phyloP scores from a whole-genome alignment of 1,140 invertebrate genomes.

The Homarus americanus region DNA sequence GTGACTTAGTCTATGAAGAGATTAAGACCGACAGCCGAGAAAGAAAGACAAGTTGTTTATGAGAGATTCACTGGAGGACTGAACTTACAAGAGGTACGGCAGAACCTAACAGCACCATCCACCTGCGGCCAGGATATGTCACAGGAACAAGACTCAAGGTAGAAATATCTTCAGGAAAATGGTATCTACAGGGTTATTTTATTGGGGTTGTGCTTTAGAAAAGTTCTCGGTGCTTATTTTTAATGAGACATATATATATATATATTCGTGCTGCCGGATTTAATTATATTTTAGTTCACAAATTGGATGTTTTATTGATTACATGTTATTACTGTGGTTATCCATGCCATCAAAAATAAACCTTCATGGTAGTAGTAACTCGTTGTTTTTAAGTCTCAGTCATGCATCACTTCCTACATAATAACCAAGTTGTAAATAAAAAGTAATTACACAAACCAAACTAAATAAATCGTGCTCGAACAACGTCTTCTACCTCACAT shows the following conservation, averaged over 20 bases:
- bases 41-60: not conserved
- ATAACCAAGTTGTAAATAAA: not conserved
- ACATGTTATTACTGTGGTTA: not conserved
- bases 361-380: not conserved
- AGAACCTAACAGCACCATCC: not conserved
- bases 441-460: not conserved
- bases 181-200: not conserved
- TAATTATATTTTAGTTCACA: not conserved
- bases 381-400: not conserved
- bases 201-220: not conserved
- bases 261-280: not conserved
- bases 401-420: not conserved
- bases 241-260: not conserved
- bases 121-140: not conserved
- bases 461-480: not conserved
- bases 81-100: not conserved
- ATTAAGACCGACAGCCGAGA: not conserved
- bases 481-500: not conserved
- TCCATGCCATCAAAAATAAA: not conserved
- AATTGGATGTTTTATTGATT: not conserved
- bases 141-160: not conserved
- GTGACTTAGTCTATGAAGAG: not conserved
- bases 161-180: not conserved
- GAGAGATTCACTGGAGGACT: not conserved
- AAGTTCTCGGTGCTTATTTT: not conserved